Conservation (phyloP, 2,797 vertebrate genomes). For the Peromyscus melanophrys region DNA sequence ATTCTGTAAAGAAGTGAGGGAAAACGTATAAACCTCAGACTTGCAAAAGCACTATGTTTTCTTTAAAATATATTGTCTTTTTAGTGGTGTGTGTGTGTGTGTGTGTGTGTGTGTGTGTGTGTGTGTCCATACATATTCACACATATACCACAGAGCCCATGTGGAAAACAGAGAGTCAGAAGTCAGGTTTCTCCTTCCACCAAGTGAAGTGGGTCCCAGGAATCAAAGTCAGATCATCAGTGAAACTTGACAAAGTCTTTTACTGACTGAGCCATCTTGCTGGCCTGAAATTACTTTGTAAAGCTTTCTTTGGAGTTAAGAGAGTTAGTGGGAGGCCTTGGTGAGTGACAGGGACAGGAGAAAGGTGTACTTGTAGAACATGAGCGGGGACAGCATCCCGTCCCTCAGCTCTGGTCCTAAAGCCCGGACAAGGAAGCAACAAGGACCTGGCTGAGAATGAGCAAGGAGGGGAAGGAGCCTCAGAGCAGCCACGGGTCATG, state of each 20-base stretch:
- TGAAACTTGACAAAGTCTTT: neutral
- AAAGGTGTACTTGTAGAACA: neutral
- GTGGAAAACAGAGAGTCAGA: neutral
- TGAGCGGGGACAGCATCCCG: neutral
- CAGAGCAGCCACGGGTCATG: neutral
- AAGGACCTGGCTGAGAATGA: neutral
- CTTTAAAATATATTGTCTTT: neutral
- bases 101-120: too few relatives aligned
- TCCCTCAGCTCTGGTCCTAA: constrained; percentile 10
- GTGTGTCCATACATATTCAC: neutral
- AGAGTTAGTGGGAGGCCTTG: neutral
- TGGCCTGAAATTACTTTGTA: neutral
- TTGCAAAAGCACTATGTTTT: neutral
- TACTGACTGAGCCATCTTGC: neutral
- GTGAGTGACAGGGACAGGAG: neutral
- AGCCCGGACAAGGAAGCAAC: neutral
- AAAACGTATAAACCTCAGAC: neutral
- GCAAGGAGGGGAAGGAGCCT: neutral
- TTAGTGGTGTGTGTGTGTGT: neutral
- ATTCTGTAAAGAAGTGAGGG: neutral
- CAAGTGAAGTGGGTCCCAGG: too few relatives aligned
- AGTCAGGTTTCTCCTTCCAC: neutral
- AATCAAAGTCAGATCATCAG: neutral
- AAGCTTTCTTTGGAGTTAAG: constrained; percentile 30
- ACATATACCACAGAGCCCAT: neutral